phyloP scores from a whole-genome alignment of 2,113 vertebrate genomes.

The Limnothrissa miodon region DNA sequence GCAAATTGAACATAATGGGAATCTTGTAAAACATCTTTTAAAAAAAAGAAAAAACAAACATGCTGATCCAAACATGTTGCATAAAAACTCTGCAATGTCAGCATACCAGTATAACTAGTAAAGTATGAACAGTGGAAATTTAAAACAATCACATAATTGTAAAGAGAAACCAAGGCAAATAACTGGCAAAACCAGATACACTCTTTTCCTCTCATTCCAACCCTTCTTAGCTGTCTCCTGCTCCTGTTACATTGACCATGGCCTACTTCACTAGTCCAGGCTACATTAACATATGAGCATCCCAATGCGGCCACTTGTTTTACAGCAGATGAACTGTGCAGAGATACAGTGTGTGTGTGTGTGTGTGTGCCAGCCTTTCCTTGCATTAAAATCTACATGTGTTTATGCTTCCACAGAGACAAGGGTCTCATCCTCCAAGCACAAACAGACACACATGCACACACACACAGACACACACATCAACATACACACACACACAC shows the following conservation, averaged over 20 bases:
- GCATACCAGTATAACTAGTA: neutral
- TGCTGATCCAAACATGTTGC: neutral
- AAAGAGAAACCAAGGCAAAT: neutral
- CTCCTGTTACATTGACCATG: neutral
- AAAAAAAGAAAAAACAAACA: neutral
- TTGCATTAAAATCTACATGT: conserved; percentile 83
- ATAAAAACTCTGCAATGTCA: neutral
- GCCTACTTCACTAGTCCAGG: conserved; percentile 6
- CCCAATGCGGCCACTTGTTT: conserved; percentile 67
- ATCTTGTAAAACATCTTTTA: neutral
- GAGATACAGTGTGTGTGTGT: conserved; percentile 65
- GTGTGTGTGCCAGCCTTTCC: conserved; percentile 65
- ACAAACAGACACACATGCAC: conserved; percentile 72
- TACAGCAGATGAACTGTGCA: conserved; percentile 75
- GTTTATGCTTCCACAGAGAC: conserved; percentile 61
- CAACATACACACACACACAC: too few species aligned
- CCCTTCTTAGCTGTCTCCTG: neutral
- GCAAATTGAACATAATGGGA: neutral
- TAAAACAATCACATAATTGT: neutral
- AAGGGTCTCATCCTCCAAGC: conserved; percentile 62
- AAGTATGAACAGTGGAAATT: neutral
- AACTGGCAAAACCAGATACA: neutral
- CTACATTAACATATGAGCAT: conserved; percentile 71
- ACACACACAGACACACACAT: too few species aligned
- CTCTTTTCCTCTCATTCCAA: neutral